phyloP scores from a whole-genome alignment of 2,888 invertebrate species.

The Seira sanloemensis region DNA sequence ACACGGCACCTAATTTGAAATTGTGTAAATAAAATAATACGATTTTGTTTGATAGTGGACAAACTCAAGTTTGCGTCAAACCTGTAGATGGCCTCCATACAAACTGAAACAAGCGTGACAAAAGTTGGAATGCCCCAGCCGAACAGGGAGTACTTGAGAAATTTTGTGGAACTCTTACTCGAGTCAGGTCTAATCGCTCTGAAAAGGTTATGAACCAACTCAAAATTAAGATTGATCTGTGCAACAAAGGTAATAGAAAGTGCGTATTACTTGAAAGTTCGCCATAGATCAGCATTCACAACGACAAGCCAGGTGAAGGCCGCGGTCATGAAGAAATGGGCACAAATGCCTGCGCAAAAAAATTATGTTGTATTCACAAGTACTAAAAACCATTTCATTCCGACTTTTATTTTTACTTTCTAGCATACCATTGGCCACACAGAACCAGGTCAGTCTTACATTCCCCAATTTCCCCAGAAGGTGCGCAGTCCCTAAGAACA shows the following conservation, averaged over 20 bases:
- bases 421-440: constrained; percentile 18
- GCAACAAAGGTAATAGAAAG: too few relatives aligned
- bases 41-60: not conserved
- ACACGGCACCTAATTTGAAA: constrained; percentile 30
- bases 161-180: constrained; percentile 18
- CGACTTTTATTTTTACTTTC: not conserved
- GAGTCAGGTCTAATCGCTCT: constrained; percentile 32
- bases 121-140: constrained; percentile 50
- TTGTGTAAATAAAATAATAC: not conserved
- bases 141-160: constrained; percentile 13
- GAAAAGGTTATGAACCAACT: not conserved
- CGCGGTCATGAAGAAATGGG: constrained; percentile 63
- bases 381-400: not conserved
- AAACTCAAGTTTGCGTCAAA: too few relatives aligned
- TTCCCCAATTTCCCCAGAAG: not conserved
- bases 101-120: constrained; percentile 26
- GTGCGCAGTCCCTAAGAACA: constrained; percentile 42
- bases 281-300: constrained; percentile 52
- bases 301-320: constrained; percentile 51
- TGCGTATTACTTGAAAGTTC: constrained; percentile 50
- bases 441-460: not conserved
- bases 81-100: constrained; percentile 28
- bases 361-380: too few relatives aligned
- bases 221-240: not conserved
- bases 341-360: constrained; percentile 61